Evolutionary conservation across 2,797 vertebrate species (phyloP).

Genomic region (Xiphophorus birchmanni): DNA sequence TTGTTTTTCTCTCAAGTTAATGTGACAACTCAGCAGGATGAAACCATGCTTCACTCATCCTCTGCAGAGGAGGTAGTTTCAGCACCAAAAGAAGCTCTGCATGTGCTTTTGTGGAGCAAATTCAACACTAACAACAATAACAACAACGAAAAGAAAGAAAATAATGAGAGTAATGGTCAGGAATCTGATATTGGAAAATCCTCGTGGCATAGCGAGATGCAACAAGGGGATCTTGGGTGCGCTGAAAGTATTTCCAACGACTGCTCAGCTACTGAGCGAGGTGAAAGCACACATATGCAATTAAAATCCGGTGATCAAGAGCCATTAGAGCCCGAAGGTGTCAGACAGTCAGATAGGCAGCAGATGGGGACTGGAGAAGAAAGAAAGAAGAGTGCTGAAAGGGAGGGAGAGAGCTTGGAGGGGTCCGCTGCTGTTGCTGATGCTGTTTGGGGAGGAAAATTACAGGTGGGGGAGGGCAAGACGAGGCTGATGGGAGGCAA

Average conservation of each 20-base stretch:
- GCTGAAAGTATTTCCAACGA: conserved; percentile 55
- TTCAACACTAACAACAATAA: conserved; percentile 70
- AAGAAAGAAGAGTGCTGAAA: conserved; percentile 57
- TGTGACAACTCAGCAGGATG: conserved; percentile 44
- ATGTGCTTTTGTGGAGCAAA: conserved; percentile 42
- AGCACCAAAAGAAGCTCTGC: conserved; percentile 71
- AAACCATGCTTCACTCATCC: conserved; percentile 16
- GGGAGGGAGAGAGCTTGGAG: conserved; percentile 69
- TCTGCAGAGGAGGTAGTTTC: conserved; percentile 55
- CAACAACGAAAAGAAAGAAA: conserved; percentile 42
- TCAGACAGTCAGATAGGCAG: conserved; percentile 71
- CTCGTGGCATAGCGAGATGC: conserved; percentile 29
- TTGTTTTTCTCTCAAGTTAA: conserved; percentile 48
- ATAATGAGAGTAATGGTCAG: conserved; percentile 21
- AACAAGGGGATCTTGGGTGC: conserved; percentile 42
- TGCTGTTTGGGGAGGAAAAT: conserved; percentile 71
- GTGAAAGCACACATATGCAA: conserved; percentile 59
- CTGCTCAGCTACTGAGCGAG: conserved; percentile 63
- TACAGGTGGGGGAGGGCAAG: conserved; percentile 76
- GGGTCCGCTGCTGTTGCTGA: conserved; percentile 62
- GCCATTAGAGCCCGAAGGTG: conserved; percentile 75
- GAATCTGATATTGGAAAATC: conserved; percentile 40
- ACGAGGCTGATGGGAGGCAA: conserved; percentile 55
- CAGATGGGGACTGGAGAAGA: conserved; percentile 75
- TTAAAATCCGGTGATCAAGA: conserved; percentile 77